A percentile compares a stretch with the other conserved stretches of the same genome.
These are phyloP conservation scores for Lepidostoma basale DNA, from an alignment of 1,140 invertebrate species.

Conservation along the genomic window DNA sequence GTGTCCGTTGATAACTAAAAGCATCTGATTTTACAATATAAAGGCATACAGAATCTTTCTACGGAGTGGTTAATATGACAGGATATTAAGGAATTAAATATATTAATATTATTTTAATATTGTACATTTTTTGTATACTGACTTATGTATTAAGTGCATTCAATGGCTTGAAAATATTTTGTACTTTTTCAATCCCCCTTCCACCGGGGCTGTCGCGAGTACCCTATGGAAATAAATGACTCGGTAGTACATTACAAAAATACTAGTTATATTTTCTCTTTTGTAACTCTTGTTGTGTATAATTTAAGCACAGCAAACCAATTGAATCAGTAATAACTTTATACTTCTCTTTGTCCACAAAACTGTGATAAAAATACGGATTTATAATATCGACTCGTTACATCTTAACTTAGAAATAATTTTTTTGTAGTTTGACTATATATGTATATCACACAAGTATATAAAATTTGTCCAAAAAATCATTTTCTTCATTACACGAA, in stretches of 20 bases:
- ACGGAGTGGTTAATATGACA: constrained; percentile 42
- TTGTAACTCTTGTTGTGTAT: constrained; percentile 38
- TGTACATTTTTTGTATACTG: constrained; percentile 47
- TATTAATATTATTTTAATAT: constrained; percentile 37
- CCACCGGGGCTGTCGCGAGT: constrained; percentile 33
- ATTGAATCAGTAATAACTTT: constrained; percentile 40
- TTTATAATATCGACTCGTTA: constrained; percentile 39
- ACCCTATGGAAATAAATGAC: constrained; percentile 35
- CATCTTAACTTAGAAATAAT: constrained; percentile 41
- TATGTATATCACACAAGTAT: constrained; percentile 46
- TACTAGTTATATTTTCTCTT: constrained; percentile 41
- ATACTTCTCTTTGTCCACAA: constrained; percentile 40
- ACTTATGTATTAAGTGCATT: constrained; percentile 45
- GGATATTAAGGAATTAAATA: constrained; percentile 42
- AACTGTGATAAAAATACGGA: constrained; percentile 45
- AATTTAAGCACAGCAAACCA: constrained; percentile 44
- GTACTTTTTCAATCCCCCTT: constrained; percentile 42
- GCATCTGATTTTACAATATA: constrained; percentile 43
- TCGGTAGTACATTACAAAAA: constrained; percentile 41
- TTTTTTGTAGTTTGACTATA: constrained; percentile 43
- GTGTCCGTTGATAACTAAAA: constrained; percentile 44
- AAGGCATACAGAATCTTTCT: constrained; percentile 45
- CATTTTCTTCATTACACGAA: constrained; percentile 42
- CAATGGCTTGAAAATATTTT: constrained; percentile 45
- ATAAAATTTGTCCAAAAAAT: constrained; percentile 47